These are phyloP conservation scores for Leucania comma DNA, from an alignment of 2,888 invertebrate species.

Conservation along the genomic window DNA sequence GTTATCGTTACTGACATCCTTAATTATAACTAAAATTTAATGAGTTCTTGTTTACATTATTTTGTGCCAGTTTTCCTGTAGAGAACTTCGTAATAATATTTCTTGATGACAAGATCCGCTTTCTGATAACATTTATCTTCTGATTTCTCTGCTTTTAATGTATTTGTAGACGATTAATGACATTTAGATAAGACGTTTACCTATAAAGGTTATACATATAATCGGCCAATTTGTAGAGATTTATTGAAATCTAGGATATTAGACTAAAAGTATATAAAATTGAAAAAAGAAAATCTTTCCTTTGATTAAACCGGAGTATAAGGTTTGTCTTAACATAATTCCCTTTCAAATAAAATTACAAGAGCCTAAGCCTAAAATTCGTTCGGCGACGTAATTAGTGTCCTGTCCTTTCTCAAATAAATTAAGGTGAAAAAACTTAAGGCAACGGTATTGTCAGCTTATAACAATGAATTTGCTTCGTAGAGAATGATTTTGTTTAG, in stretches of 20 bases:
- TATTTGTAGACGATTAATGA: conserved; percentile 47
- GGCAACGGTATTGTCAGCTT: conserved; percentile 40
- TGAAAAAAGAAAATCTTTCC: too few relatives aligned
- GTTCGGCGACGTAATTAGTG: background rate
- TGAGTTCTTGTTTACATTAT: conserved; percentile 5
- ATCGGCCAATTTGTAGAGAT: conserved; percentile 30
- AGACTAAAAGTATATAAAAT: background rate
- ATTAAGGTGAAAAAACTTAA: conserved; percentile 32
- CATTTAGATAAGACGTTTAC: conserved; percentile 44
- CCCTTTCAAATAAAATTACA: conserved; percentile 5
- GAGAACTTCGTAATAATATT: conserved; percentile 14
- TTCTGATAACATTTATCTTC: conserved; percentile 32
- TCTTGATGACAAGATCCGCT: conserved; percentile 30
- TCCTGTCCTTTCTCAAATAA: conserved; percentile 6
- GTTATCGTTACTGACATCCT: conserved; percentile 29
- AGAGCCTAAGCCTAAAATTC: background rate
- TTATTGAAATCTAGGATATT: background rate
- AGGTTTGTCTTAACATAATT: background rate
- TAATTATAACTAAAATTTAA: conserved; percentile 10
- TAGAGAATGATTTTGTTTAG: conserved; percentile 69
- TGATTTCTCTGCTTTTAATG: conserved; percentile 35
- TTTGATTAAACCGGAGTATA: background rate
- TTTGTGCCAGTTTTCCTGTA: conserved; percentile 24
- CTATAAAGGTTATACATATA: conserved; percentile 22
- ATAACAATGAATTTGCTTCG: conserved; percentile 48